Evolutionary conservation across 2,113 vertebrate species (phyloP), one percentile per base, ranked within the genome.

Genomic region (Polypterus bichir): DNA sequence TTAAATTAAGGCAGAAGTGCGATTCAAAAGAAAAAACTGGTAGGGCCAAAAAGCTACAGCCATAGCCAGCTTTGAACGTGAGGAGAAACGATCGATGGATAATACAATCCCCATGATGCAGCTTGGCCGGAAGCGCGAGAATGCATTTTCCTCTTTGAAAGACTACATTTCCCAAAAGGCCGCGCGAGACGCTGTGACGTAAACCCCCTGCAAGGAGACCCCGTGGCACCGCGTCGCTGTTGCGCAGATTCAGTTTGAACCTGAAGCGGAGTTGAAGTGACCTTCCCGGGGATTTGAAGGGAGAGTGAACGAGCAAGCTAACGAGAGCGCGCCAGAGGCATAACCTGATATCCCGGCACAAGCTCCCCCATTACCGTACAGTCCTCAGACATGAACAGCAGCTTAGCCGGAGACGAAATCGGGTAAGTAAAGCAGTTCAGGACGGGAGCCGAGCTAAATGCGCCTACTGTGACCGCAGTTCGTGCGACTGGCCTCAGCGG

Each of bases 401-500:
- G 88, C 79, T 88, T 90, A 77, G 88, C 90, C 74, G 92, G 91
- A 76, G 92, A 95, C 80, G 92, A 93, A 88, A 89, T 95, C 72
- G 91, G 92, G 91, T 93, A 83, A 93, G 92, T 46, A n/a, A 48
- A 5, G 59, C 9, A 51, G 45, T 9, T 11, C 45, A n/a, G 52
- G 44, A 5, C 5, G 66, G 57, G 5, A 5, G 49, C n/a, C 56
- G 27, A 60, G 51, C 60, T 59, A 48, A 49, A 46, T 48, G 54
- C 52, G 47, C 45, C 53, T 6, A n/a, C 10, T 48, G 44, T 48
- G 4, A 57, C 49, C 52, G 62, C 62, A 54, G 62, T 47, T 63
- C 62, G 57, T 62, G 45, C 65, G 48, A 60, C 27, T 11, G 56
- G 65, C 65, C 65, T 62, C 45, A 44, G 54, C 7, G 49, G 55